Evolutionary conservation across 2,888 invertebrate genomes (phyloP).

Genomic region (Endomychus coccineus): DNA sequence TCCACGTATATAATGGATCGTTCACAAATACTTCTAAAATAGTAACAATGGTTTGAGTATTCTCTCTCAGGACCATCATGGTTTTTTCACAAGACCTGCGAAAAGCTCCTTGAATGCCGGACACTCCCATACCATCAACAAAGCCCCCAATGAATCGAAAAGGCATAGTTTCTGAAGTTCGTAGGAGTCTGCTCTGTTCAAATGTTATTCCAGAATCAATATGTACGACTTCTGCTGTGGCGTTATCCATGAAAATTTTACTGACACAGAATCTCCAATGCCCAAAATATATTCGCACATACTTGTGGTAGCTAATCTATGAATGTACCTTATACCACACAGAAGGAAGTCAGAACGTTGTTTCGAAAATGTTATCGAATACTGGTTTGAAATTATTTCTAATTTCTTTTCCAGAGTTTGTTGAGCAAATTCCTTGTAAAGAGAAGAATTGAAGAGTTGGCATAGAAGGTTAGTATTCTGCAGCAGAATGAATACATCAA

Average conservation of each 20-base stretch:
- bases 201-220: slow-evolving; percentile 97
- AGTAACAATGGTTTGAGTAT: slow-evolving; percentile 76
- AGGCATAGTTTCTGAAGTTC: slow-evolving; percentile 90
- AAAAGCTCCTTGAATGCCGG: slow-evolving; percentile 86
- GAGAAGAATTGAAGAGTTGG: no score
- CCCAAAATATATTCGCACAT: slow-evolving; percentile 95
- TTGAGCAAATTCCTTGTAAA: no score
- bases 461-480: no score
- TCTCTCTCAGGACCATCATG: slow-evolving; percentile 72
- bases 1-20: slow-evolving; percentile 94
- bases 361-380: slow-evolving; percentile 87
- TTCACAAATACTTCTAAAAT: slow-evolving; percentile 86
- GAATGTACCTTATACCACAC: slow-evolving; percentile 88
- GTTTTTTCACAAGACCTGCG: slow-evolving; percentile 80
- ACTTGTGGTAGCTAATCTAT: slow-evolving; percentile 79
- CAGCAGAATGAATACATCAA: no score
- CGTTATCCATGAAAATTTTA: slow-evolving; percentile 87
- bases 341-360: slow-evolving; percentile 70
- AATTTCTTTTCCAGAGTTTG: no score
- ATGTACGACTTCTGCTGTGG: slow-evolving; percentile 88
- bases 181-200: slow-evolving; percentile 85
- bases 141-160: slow-evolving; percentile 91
- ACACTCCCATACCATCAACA: slow-evolving; percentile 86
- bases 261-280: slow-evolving; percentile 85
- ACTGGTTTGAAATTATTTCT: slow-evolving; percentile 72